Evolutionary conservation across 2,113 vertebrate genomes (phyloP).

Genomic region (Probosciger aterrimus): DNA sequence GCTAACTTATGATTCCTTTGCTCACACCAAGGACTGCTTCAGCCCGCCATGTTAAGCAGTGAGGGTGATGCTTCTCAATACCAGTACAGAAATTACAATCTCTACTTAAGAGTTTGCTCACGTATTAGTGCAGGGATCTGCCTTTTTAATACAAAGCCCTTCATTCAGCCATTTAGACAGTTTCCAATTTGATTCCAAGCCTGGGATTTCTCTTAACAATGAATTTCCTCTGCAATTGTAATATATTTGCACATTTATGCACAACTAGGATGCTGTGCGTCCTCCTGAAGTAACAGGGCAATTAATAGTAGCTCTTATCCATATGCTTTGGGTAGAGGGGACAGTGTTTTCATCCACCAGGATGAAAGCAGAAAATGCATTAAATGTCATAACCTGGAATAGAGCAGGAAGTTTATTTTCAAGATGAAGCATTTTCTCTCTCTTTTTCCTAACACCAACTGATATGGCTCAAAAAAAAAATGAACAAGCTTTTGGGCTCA

Average conservation of each 20-base stretch:
- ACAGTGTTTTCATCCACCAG: background rate
- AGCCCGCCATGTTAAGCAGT: background rate
- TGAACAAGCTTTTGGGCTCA: background rate
- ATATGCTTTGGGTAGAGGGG: background rate
- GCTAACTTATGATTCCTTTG: background rate
- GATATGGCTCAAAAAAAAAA: background rate
- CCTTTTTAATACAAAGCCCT: conserved; percentile 59
- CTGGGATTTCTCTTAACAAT: conserved; percentile 36
- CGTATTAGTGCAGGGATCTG: conserved; percentile 48
- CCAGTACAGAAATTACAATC: conserved; percentile 14
- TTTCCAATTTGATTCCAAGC: conserved; percentile 55
- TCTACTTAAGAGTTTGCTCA: conserved; percentile 12
- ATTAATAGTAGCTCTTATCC: background rate
- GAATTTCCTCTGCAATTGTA: conserved; percentile 43
- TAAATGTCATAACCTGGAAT: background rate
- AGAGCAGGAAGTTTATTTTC: background rate
- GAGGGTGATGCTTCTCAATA: background rate
- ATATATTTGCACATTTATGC: conserved; percentile 32
- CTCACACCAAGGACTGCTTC: background rate
- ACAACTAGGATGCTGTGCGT: background rate
- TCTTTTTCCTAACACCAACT: background rate
- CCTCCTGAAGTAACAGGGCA: background rate
- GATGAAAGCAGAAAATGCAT: conserved; percentile 28
- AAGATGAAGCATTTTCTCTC: background rate
- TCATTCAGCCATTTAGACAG: conserved; percentile 60